These are phyloP conservation scores for Mythimna loreyi DNA, from an alignment of 2,888 invertebrate genomes.

Conservation along the genomic window DNA sequence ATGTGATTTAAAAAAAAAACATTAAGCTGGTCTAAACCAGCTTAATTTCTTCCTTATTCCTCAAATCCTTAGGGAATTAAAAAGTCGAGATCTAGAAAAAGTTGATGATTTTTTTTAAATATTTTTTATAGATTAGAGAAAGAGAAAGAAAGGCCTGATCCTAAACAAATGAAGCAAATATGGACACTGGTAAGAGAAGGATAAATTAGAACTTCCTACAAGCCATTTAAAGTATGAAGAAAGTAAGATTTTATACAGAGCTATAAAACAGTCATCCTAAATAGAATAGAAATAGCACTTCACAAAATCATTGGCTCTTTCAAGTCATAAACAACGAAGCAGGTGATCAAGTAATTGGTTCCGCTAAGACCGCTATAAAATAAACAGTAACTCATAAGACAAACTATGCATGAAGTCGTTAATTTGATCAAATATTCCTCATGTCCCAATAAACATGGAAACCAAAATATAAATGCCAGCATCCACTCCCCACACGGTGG, in stretches of 20 bases:
- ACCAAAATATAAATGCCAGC: conserved; percentile 55
- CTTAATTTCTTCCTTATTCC: too few relatives aligned
- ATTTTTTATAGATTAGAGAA: not conserved
- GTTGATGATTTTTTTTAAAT: too few relatives aligned
- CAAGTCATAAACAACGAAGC: not conserved
- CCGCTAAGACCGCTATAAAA: conserved; percentile 9
- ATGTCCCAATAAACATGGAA: conserved; percentile 53
- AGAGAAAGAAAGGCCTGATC: not conserved
- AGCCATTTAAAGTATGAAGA: too few relatives aligned
- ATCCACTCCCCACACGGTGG: conserved; percentile 76
- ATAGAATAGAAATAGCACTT: not conserved
- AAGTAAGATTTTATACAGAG: too few relatives aligned
- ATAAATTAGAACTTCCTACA: too few relatives aligned
- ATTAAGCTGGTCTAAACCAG: too few relatives aligned
- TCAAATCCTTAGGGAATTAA: too few relatives aligned
- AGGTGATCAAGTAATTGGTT: conserved; percentile 14
- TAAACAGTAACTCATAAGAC: conserved; percentile 17
- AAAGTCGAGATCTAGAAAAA: too few relatives aligned
- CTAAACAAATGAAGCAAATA: too few relatives aligned
- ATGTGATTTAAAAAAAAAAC: too few relatives aligned
- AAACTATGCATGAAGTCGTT: conserved; percentile 31
- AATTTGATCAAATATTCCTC: conserved; percentile 43
- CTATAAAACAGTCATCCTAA: too few relatives aligned
- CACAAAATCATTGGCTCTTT: not conserved
- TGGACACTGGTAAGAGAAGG: too few relatives aligned